Evolutionary conservation across 2,113 vertebrate species (phyloP).

Genomic region (Macquaria australasica): DNA sequence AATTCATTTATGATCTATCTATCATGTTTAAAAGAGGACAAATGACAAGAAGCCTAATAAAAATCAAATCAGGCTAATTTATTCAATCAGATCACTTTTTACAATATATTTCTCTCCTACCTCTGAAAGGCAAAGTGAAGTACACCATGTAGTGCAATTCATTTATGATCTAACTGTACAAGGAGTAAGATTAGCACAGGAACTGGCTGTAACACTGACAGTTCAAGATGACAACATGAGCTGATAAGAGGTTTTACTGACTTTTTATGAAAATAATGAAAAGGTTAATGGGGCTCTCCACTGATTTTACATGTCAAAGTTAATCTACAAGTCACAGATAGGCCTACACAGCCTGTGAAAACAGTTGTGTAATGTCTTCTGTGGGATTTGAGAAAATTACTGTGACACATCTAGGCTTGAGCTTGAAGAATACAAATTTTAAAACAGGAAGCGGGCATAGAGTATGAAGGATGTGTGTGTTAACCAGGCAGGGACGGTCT

Average conservation of each 20-base stretch:
- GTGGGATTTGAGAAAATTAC: background rate
- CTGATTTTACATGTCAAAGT: background rate
- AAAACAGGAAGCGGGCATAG: no score
- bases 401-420: background rate
- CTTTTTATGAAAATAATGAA: background rate
- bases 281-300: background rate
- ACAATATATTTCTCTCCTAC: background rate
- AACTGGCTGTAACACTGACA: background rate
- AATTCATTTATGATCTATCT: no score
- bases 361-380: background rate
- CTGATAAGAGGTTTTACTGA: background rate
- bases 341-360: background rate
- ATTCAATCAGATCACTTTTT: constrained; percentile 2
- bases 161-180: no score
- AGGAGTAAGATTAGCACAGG: background rate
- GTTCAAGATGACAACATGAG: constrained; percentile 4
- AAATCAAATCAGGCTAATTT: background rate
- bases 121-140: background rate
- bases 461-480: background rate
- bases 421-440: background rate
- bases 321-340: background rate
- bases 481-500: background rate
- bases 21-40: background rate
- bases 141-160: no score
- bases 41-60: background rate